These are phyloP conservation scores for Pomacea canaliculata DNA, from an alignment of 2,888 invertebrate species.

Conservation along the genomic window DNA sequence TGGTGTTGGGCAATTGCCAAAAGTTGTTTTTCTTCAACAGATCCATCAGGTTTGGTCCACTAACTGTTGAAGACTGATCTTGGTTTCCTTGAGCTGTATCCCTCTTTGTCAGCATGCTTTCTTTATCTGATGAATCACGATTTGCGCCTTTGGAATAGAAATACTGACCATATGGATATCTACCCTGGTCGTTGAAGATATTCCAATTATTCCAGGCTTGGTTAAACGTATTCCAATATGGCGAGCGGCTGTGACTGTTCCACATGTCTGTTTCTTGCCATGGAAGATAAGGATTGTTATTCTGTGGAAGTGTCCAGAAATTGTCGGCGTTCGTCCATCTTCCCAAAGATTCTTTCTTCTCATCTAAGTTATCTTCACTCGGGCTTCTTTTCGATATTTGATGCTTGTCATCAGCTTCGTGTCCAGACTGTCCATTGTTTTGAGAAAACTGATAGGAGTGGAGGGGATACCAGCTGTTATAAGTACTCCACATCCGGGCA, in stretches of 20 bases:
- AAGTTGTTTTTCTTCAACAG: too few species aligned
- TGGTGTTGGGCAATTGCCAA: too few species aligned
- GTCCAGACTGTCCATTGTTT: background rate
- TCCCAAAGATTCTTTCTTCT: too few species aligned
- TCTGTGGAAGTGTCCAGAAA: too few species aligned
- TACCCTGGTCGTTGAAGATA: background rate
- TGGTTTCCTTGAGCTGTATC: too few species aligned
- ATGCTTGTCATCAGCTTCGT: background rate
- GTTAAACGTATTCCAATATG: background rate
- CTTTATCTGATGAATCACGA: too few species aligned
- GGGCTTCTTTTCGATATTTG: background rate
- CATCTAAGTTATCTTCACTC: background rate
- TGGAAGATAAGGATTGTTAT: too few species aligned
- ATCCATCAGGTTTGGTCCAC: too few species aligned
- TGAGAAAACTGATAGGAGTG: background rate
- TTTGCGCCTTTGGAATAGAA: too few species aligned
- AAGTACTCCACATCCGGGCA: conserved; percentile 9
- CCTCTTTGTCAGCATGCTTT: too few species aligned
- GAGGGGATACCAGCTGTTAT: background rate
- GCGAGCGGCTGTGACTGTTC: background rate
- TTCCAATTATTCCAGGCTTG: background rate
- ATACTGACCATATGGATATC: background rate
- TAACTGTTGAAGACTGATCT: too few species aligned
- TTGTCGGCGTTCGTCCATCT: too few species aligned
- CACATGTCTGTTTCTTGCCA: background rate